These are phyloP conservation scores for Phocides pigmalion DNA, from an alignment of 1,140 invertebrate species.

Conservation along the genomic window DNA sequence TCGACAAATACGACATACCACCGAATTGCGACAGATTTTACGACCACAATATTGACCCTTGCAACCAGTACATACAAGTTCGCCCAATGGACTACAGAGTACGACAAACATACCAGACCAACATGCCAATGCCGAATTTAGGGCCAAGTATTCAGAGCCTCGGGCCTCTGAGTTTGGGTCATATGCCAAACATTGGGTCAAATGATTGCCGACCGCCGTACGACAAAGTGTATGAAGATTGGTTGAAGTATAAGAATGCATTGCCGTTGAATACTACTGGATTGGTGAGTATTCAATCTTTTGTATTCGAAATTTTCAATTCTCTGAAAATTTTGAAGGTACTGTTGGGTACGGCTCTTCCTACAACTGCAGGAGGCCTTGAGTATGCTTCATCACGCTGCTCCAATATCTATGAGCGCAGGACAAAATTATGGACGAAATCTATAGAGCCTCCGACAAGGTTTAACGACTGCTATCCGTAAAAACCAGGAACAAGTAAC, in stretches of 20 bases:
- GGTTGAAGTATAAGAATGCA: conserved; percentile 77
- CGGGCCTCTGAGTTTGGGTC: conserved; percentile 50
- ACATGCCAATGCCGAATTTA: conserved; percentile 54
- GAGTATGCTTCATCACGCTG: no score
- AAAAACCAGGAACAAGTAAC: no score
- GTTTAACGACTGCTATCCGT: no score
- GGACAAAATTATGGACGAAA: no score
- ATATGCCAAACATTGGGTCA: conserved; percentile 61
- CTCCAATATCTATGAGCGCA: no score
- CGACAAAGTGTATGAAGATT: conserved; percentile 76
- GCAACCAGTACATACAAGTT: conserved; percentile 69
- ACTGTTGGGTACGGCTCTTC: no score
- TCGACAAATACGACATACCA: conserved; percentile 64
- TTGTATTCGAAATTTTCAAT: no score
- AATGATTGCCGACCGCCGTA: conserved; percentile 66
- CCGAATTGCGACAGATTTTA: conserved; percentile 61
- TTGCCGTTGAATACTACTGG: conserved; percentile 72
- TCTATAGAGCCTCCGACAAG: no score
- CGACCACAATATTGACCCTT: conserved; percentile 59
- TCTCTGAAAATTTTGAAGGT: no score
- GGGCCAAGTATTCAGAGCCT: conserved; percentile 62
- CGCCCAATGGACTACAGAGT: conserved; percentile 59
- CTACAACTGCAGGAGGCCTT: no score
- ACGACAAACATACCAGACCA: conserved; percentile 49
- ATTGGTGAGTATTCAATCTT: conserved; percentile 57